Evolutionary conservation across 1,140 invertebrate genomes (phyloP), one percentile per base, ranked within the genome.

Genomic region (Cherax quadricarinatus): DNA sequence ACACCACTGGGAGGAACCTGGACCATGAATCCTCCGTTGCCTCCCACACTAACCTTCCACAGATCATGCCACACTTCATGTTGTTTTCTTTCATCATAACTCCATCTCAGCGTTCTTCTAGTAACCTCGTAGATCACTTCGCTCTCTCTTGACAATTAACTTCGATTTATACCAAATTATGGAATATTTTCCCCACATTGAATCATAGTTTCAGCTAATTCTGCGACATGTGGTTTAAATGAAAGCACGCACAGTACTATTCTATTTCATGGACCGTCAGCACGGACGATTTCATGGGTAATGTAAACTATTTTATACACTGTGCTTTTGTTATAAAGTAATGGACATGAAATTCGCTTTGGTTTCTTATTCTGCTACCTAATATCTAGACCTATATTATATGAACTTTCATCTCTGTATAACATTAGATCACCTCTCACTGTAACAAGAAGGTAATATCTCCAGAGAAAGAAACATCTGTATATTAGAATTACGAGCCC

Each of bases 311-410:
- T 75, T 75, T 75, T 75, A 75, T 30, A 75, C 70, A 30, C 16
- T 75, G 66, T 70, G 70, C 70, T 30, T 75, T 75, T 24, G 70
- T 75, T 75, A 41, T 41, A 14, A 70, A 70, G 66, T 66, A 66
- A 75, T 30, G 70, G n/a, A 41, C 70, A 75, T 75, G 6, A n/a
- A 75, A 75, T 75, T 75, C 24, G 24, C n/a, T 75, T 75, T 75
- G 24, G 24, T 30, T 30, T 75, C 70, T 75, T 24, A 75, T 21
- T 75, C 70, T 75, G 9, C 70, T 75, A 75, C 66, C 66, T 75
- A 21, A 75, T 75, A 75, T 75, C 70, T 75, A 75, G 70, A 75
- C 24, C 70, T 75, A 16, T 66, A 16, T 66, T 66, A 66, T 75
- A 75, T 75, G 30, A 30, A 75, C 24, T 75, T 70, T 21, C n/a